Conservation (phyloP, 2,797 vertebrate genomes). For the Lithobates sylvaticus region DNA sequence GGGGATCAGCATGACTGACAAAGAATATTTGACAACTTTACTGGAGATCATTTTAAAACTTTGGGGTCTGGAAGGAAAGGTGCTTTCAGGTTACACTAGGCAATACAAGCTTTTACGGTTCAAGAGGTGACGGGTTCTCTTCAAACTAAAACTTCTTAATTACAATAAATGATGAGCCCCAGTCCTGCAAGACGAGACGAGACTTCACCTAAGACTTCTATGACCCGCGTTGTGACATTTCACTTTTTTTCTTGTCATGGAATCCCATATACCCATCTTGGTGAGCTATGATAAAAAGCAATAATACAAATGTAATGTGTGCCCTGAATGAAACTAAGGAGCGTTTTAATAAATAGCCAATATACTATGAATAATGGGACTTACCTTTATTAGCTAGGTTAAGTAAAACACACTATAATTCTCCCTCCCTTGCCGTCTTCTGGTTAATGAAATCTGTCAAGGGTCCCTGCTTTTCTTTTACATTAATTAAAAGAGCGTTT, state of each 20-base stretch:
- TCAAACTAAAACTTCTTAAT: neutral
- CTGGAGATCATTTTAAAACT: too few relatives aligned
- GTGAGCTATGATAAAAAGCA: conserved; percentile 2
- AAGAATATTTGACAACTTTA: too few relatives aligned
- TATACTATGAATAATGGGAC: conserved; percentile 28
- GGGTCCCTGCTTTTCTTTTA: conserved; percentile 30
- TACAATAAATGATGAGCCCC: neutral
- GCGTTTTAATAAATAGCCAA: conserved; percentile 11
- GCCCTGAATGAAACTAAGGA: conserved; percentile 1
- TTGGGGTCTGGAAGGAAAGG: too few relatives aligned
- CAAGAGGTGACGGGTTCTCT: neutral
- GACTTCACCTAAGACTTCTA: neutral
- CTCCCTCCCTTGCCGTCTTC: conserved; percentile 4
- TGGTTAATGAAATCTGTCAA: conserved; percentile 52
- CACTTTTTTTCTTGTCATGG: neutral
- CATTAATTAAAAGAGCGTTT: conserved; percentile 43
- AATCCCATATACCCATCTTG: neutral
- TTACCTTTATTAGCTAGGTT: conserved; percentile 45
- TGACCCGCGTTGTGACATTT: neutral
- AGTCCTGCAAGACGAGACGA: neutral
- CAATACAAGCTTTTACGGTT: too few relatives aligned
- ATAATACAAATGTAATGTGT: conserved; percentile 5
- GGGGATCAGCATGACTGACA: too few relatives aligned
- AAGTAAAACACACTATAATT: conserved; percentile 47
- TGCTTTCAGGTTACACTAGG: too few relatives aligned